These are phyloP conservation scores for Thamnophis elegans DNA, from an alignment of 2,797 vertebrate species.

Conservation along the genomic window DNA sequence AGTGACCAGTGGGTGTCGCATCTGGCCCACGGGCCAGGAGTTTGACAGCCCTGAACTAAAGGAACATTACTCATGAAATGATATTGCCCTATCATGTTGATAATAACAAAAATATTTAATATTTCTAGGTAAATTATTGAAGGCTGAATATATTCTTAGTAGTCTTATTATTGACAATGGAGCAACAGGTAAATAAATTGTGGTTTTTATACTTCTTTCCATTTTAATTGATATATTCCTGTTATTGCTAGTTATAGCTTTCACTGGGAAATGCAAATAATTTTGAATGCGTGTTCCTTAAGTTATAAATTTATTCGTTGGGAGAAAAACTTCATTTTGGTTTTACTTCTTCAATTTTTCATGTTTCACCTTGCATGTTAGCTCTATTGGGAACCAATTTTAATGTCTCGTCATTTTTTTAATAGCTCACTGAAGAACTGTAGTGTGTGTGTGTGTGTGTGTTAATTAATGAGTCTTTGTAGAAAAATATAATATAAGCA, in stretches of 20 bases:
- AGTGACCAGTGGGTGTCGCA: no score
- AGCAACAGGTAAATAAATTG: slow-evolving; percentile 75
- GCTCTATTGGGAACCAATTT: background rate
- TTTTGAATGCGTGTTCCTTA: background rate
- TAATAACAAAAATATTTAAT: rapidly evolving
- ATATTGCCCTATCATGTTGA: background rate
- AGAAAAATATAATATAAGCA: background rate
- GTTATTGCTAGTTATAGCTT: background rate
- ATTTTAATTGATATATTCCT: background rate
- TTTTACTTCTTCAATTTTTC: background rate
- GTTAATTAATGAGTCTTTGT: no score
- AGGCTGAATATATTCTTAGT: slow-evolving; percentile 92
- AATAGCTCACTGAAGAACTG: background rate
- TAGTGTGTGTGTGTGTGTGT: background rate
- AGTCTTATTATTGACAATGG: slow-evolving; percentile 83
- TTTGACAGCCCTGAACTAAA: background rate
- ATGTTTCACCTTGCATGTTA: background rate
- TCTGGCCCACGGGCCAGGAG: no score
- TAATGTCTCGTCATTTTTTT: background rate
- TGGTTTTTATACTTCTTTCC: background rate
- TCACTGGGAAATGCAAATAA: background rate
- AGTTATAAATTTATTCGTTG: background rate
- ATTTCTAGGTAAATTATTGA: slow-evolving; percentile 87
- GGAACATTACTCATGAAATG: background rate
- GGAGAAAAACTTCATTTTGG: background rate